phyloP scores from a whole-genome alignment of 2,113 vertebrate genomes.

The Capricornis sumatraensis region DNA sequence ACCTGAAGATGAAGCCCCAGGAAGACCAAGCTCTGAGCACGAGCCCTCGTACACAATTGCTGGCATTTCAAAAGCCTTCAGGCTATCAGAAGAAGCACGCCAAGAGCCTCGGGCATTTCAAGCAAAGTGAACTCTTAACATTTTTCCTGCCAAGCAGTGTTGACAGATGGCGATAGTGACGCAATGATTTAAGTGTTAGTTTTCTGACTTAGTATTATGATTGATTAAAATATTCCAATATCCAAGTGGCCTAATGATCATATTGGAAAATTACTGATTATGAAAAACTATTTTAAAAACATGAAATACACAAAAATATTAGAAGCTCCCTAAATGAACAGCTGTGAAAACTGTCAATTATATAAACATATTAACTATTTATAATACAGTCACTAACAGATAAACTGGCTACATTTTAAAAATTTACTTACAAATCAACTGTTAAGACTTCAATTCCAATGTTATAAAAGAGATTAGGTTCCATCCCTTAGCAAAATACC shows the following conservation, averaged over 20 bases:
- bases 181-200: neutral
- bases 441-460: neutral
- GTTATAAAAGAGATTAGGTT: neutral
- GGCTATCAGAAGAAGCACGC: neutral
- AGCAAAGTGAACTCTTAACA: neutral
- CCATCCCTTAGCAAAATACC: constrained; percentile 20
- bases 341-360: neutral
- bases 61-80: neutral
- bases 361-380: neutral
- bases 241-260: neutral
- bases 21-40: neutral
- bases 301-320: neutral
- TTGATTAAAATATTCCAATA: neutral
- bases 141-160: constrained; percentile 3
- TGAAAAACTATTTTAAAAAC: constrained; percentile 1
- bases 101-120: neutral
- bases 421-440: neutral
- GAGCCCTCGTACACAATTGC: neutral
- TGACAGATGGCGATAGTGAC: neutral
- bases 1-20: neutral
- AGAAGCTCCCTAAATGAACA: neutral
- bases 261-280: neutral
- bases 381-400: neutral
- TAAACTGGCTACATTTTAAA: neutral
- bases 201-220: neutral